Percentiles rank a stretch among this genome's conserved stretches.
Evolutionary conservation across 2,888 invertebrate genomes (phyloP).

Genomic region (Phanerotoma sp.): DNA sequence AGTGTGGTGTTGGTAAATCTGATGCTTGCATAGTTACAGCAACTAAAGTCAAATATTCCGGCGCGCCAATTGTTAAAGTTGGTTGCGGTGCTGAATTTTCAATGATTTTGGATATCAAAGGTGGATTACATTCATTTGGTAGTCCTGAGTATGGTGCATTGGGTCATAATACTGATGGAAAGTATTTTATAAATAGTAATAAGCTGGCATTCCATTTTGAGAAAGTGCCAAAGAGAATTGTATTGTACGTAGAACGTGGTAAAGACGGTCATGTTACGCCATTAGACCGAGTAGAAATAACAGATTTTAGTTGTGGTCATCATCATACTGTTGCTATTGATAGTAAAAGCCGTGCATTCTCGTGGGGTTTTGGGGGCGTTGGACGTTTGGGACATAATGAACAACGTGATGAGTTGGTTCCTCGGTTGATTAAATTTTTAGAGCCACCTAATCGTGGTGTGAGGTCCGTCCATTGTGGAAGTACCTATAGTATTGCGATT

Average conservation of each 20-base stretch:
- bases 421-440: constrained; percentile 80
- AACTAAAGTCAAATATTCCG: constrained; percentile 69
- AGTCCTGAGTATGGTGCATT: constrained; percentile 91
- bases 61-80: constrained; percentile 85
- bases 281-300: constrained; percentile 82
- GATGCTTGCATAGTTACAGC: constrained; percentile 58
- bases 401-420: constrained; percentile 87
- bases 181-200: constrained; percentile 88
- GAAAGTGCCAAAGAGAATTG: constrained; percentile 79
- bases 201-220: constrained; percentile 87
- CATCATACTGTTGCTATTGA: constrained; percentile 92
- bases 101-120: constrained; percentile 85
- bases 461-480: constrained; percentile 79
- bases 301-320: constrained; percentile 87
- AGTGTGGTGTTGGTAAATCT: constrained; percentile 80
- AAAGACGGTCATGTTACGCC: constrained; percentile 84
- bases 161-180: constrained; percentile 93
- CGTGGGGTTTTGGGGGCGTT: constrained; percentile 96
- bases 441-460: constrained; percentile 84
- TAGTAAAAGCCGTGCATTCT: constrained; percentile 83
- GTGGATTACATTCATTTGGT: constrained; percentile 87
- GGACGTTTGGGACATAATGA: constrained; percentile 92
- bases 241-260: constrained; percentile 82
- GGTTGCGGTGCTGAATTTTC: constrained; percentile 93
- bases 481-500: constrained; percentile 82